These are phyloP conservation scores for Pteronura brasiliensis DNA, from an alignment of 2,113 vertebrate species.

Conservation along the genomic window DNA sequence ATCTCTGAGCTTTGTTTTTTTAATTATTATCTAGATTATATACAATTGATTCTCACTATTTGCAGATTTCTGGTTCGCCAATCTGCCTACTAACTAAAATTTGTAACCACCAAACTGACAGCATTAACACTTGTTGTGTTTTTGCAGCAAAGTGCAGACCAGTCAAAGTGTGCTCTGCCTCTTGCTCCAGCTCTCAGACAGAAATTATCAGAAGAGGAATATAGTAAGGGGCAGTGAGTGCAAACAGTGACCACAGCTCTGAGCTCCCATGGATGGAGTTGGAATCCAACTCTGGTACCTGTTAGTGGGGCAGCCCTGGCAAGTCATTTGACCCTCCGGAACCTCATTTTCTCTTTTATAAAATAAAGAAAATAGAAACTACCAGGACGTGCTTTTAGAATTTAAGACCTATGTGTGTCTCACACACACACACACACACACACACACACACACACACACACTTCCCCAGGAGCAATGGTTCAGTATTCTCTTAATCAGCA, in stretches of 20 bases:
- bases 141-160: background rate
- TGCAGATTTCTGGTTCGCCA: background rate
- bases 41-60: background rate
- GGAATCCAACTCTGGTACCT: background rate
- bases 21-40: background rate
- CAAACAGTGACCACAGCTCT: too few relatives aligned
- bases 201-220: background rate
- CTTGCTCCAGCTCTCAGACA: background rate
- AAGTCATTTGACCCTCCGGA: background rate
- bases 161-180: background rate
- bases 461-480: background rate
- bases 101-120: background rate
- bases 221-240: background rate
- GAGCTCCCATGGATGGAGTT: rapidly evolving
- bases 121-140: background rate
- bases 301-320: background rate
- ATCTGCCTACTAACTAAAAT: background rate
- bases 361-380: background rate
- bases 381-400: background rate
- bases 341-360: background rate
- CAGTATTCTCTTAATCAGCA: background rate
- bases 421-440: background rate
- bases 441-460: background rate
- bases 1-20: background rate
- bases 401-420: background rate